phyloP scores from a whole-genome alignment of 2,113 vertebrate genomes.

The Salminus brasiliensis region DNA sequence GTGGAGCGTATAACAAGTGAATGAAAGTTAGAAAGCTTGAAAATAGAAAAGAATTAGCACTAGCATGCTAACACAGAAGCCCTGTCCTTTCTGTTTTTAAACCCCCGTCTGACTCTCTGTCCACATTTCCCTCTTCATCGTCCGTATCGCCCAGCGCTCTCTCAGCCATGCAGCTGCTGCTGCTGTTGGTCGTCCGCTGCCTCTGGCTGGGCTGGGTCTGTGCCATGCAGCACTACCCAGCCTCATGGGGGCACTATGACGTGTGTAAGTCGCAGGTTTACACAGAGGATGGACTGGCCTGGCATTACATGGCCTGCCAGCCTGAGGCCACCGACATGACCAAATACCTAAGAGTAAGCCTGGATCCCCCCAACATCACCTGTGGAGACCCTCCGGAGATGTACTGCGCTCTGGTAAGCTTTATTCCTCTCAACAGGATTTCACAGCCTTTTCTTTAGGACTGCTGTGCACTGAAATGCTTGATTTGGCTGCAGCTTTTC shows the following conservation, averaged over 20 bases:
- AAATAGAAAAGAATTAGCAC: slow-evolving; percentile 34
- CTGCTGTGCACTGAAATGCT: too few species aligned
- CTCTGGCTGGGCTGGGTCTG: slow-evolving; percentile 88
- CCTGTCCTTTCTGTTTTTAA: slow-evolving; percentile 8
- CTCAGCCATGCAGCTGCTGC: slow-evolving; percentile 86
- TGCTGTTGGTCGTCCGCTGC: slow-evolving; percentile 86
- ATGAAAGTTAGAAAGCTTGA: slow-evolving; percentile 4
- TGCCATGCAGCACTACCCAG: slow-evolving; percentile 90
- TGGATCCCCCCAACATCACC: slow-evolving; percentile 96
- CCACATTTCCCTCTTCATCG: not conserved
- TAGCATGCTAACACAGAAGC: slow-evolving; percentile 73
- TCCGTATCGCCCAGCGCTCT: slow-evolving; percentile 3
- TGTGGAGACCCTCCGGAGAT: slow-evolving; percentile 96
- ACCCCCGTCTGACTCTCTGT: slow-evolving; percentile 34
- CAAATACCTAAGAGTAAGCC: slow-evolving; percentile 87
- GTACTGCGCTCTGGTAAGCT: slow-evolving; percentile 95
- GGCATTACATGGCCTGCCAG: slow-evolving; percentile 99
- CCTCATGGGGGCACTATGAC: slow-evolving; percentile 96
- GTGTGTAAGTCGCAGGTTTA: slow-evolving; percentile 95
- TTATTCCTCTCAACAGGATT: too few species aligned
- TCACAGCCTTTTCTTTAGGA: too few species aligned
- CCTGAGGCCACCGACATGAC: slow-evolving; percentile 97
- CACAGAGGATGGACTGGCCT: slow-evolving; percentile 91
- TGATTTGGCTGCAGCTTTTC: too few species aligned
- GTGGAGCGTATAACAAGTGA: slow-evolving; percentile 27